Evolutionary conservation across 2,113 vertebrate genomes (phyloP).

Genomic region (Heterocephalus glaber): DNA sequence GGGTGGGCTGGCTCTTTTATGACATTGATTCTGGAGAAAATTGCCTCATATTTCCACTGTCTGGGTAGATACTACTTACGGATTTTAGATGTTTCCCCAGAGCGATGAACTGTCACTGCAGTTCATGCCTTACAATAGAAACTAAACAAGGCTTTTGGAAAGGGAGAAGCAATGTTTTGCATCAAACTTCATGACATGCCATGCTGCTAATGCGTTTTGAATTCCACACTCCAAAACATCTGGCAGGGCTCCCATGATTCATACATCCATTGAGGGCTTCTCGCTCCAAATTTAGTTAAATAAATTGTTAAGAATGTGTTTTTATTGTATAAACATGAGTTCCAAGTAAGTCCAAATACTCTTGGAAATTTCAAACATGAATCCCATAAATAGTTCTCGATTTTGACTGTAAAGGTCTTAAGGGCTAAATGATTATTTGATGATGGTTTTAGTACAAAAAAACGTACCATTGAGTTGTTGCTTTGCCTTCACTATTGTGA

Average conservation of each 20-base stretch:
- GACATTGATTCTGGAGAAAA: slow-evolving; percentile 57
- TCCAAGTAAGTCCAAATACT: slow-evolving; percentile 62
- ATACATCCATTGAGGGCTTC: slow-evolving; percentile 51
- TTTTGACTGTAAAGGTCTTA: slow-evolving; percentile 61
- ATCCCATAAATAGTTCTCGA: slow-evolving; percentile 71
- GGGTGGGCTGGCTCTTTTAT: slow-evolving; percentile 55
- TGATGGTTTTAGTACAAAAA: slow-evolving; percentile 65
- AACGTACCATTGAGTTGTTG: slow-evolving; percentile 2
- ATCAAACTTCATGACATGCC: slow-evolving; percentile 74
- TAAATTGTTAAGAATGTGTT: slow-evolving; percentile 78
- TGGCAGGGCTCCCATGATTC: slow-evolving; percentile 73
- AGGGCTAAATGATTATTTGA: slow-evolving; percentile 67
- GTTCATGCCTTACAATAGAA: slow-evolving; percentile 75
- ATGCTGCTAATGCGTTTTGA: slow-evolving; percentile 72
- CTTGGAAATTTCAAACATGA: slow-evolving; percentile 72
- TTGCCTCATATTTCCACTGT: slow-evolving; percentile 69
- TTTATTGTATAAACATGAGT: slow-evolving; percentile 70
- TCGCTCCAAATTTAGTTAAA: slow-evolving; percentile 69
- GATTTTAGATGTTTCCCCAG: slow-evolving; percentile 75
- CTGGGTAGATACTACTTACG: slow-evolving; percentile 72
- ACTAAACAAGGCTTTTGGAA: slow-evolving; percentile 69
- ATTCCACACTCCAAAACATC: slow-evolving; percentile 73
- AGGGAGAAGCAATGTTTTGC: slow-evolving; percentile 76
- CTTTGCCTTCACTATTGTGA: neutral
- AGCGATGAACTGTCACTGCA: slow-evolving; percentile 79